Base-by-base conservation (phyloP, 2,888 invertebrate species). In the Diabrotica balteata region DNA sequence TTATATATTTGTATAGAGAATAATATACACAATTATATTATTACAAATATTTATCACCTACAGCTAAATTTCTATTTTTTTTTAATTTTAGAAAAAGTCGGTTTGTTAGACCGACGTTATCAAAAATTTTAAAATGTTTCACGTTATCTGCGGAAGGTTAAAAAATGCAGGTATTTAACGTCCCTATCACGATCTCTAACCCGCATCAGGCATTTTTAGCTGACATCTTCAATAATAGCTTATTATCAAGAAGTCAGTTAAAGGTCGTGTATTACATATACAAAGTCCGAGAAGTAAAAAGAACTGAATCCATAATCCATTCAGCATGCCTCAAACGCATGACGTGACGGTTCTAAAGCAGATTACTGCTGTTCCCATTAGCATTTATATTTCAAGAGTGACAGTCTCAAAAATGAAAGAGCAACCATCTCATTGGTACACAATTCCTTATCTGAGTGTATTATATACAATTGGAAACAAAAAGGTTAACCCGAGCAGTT, bases 351-450 rank as follows among this genome's bases (percentile, higher is more conserved):
- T 10, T 54, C 54, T n/a, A 43, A 54, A 10, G 54, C 54, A 43
- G 43, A 54, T 54, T 54, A 54, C 42, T 11, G 10, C 54, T 32
- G 32, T 32, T 54, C 42, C 42, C 54, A 54, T 54, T 54, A 54
- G 54, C 54, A 54, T 54, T 54, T 43, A 42, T 54, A 43, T 54
- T 54, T 54, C 5, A 54, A 54, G 10, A 54, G 54, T 54, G 54
- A 54, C 54, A 54, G 54, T 43, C 42, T 54, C 54, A 54, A 10
- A 54, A 54, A 43, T 54, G 54, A 43, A 54, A 54, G 53, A 53
- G 11, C 54, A 54, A 8, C 42, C 42, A 53, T 22, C 42, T 43
- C 54, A 54, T 10, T 42, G 42, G 42, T 53, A 8, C 53, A 53
- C 42, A 53, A 53, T 53, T 53, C 42, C 53, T 6, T 42, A 53